Evolutionary conservation across 1,140 invertebrate genomes (phyloP).

Genomic region (Thalassaphorura encarpata): DNA sequence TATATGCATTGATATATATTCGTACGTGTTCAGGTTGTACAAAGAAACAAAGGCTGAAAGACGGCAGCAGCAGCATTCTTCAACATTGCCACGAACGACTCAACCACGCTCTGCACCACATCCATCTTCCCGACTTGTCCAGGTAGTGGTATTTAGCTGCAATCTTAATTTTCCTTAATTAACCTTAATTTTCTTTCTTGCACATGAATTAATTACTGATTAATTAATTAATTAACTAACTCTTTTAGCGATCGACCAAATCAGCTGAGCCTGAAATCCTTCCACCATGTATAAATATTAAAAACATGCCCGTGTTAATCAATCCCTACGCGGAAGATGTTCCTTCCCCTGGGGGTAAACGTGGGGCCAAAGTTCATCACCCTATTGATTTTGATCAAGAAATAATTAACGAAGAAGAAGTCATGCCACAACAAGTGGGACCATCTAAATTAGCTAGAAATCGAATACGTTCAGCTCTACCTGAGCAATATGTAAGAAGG

Average conservation of each 20-base stretch:
- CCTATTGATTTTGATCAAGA: background rate
- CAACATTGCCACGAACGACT: slow-evolving; percentile 18
- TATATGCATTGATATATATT: too few relatives aligned
- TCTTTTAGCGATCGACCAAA: slow-evolving; percentile 23
- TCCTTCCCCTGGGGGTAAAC: background rate
- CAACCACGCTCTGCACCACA: slow-evolving; percentile 9
- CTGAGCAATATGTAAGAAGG: background rate
- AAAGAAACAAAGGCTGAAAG: slow-evolving; percentile 3
- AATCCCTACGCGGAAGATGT: slow-evolving; percentile 53
- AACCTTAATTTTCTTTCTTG: background rate
- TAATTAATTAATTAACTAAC: too few relatives aligned
- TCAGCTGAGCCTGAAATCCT: slow-evolving; percentile 23
- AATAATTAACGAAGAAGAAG: background rate
- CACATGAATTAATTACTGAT: too few relatives aligned
- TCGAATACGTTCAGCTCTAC: background rate
- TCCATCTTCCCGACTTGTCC: background rate
- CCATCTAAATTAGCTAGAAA: background rate
- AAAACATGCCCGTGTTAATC: slow-evolving; percentile 52
- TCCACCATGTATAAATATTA: slow-evolving; percentile 22
- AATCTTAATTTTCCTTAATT: background rate
- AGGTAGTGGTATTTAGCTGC: background rate
- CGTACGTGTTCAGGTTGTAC: background rate
- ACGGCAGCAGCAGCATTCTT: slow-evolving; percentile 10
- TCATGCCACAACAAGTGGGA: background rate
- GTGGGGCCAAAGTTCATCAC: background rate